Conservation (phyloP, 2,797 vertebrate genomes). For the Poeciliopsis presidionis region DNA sequence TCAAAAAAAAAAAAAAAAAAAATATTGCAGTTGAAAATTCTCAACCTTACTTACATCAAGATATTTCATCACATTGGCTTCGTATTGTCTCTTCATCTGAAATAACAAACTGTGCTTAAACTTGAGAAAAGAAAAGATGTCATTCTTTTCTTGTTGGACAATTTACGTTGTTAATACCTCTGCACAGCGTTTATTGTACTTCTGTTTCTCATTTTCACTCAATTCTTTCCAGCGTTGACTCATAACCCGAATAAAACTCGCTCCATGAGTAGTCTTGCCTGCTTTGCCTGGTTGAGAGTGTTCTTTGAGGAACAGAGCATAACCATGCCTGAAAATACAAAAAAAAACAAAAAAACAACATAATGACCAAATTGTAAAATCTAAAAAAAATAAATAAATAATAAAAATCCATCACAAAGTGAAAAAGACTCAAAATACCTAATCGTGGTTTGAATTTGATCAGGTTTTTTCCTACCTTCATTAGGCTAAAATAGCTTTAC, state of each 20-base stretch:
- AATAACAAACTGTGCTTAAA: not conserved
- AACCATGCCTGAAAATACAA: not conserved
- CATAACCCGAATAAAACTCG: not conserved
- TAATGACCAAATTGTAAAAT: not conserved
- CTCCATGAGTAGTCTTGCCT: not conserved
- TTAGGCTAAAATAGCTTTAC: not conserved
- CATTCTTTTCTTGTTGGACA: not conserved
- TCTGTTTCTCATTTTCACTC: not conserved
- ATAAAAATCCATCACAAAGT: not conserved
- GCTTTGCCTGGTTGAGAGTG: not conserved
- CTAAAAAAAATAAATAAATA: not conserved
- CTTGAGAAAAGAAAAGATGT: not conserved
- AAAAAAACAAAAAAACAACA: not conserved
- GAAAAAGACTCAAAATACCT: not conserved
- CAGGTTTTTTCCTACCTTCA: not conserved
- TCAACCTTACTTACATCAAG: not conserved
- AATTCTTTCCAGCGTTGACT: not conserved
- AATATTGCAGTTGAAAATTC: not conserved
- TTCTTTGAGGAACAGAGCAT: not conserved
- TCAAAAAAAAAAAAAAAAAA: not conserved
- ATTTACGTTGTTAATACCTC: not conserved
- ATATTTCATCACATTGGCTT: not conserved
- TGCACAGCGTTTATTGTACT: not conserved
- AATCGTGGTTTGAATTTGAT: not conserved
- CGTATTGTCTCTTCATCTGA: not conserved